Evolutionary conservation across 2,888 invertebrate genomes (phyloP).

Genomic region (Lypha dubia): DNA sequence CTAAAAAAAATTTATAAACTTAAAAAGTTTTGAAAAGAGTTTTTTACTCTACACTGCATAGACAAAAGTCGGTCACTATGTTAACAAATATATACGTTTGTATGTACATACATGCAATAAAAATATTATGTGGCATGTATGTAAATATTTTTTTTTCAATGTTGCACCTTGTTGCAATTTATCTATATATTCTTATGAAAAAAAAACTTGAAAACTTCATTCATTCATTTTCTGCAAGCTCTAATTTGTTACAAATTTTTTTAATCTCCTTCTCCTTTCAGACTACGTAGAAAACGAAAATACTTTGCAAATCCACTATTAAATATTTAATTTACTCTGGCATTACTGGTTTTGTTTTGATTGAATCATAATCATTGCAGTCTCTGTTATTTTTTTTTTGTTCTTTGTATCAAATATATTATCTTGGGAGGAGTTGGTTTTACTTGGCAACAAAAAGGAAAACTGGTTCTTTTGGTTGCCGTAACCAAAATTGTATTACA

Average conservation of each 20-base stretch:
- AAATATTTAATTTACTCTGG: constrained; percentile 18
- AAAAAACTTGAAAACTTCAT: constrained; percentile 34
- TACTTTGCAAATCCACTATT: constrained; percentile 1
- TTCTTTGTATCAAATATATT: constrained; percentile 23
- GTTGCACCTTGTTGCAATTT: constrained; percentile 67
- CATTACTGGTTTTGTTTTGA: constrained; percentile 16
- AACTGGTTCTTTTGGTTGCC: constrained; percentile 55
- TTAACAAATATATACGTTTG: constrained; percentile 10
- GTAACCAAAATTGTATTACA: constrained; percentile 32
- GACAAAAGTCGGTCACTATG: constrained; percentile 52
- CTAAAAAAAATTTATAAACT: too few species aligned
- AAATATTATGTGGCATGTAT: constrained; percentile 19
- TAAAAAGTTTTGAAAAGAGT: too few species aligned
- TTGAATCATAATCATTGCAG: constrained; percentile 6
- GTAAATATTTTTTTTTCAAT: constrained; percentile 38
- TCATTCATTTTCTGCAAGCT: constrained; percentile 55
- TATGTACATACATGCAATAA: too few species aligned
- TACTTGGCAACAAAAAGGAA: constrained; percentile 19
- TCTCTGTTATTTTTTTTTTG: neutral
- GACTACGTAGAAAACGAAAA: neutral
- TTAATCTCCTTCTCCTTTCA: neutral
- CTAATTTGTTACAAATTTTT: constrained; percentile 65
- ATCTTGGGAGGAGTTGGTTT: constrained; percentile 59
- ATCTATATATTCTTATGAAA: constrained; percentile 37
- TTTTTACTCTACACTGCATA: neutral